Base-by-base conservation (phyloP, 2,113 vertebrate species). In the Camelus bactrianus region DNA sequence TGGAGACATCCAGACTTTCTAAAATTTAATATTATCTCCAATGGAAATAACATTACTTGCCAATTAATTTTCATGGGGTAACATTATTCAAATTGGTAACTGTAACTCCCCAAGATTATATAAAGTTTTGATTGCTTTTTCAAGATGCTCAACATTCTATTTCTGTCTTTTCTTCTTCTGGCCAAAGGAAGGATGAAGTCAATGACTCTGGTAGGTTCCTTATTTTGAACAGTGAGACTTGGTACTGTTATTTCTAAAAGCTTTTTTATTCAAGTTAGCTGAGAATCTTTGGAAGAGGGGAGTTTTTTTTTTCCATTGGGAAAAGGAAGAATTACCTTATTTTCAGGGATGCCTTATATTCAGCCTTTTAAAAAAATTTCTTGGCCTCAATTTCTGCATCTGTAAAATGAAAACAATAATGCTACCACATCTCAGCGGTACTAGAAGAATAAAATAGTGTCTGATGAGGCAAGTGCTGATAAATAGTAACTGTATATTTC, bases 151-250 rank as follows among this genome's bases (percentile, higher is more conserved):
- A 26, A 86, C 84, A 91, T 38, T 83, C 2, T 48, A 60, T 93
- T 83, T 92, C 52, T 80, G 10, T 91, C 69, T 95, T 56, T n/a
- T 93, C 28, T 89, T 85, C 38, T 92, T 81, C 80, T 85, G 42
- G 46, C 50, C 69, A 95, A 89, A 94, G 60, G 56, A 93, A 97
- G 93, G 81, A 84, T 77, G 72, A 92, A 79, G 90, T 62, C 52
- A 84, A 0, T 67, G n/a, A 76, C 73, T 42, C 62, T 93, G 13
- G 12, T 93, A 50, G 50, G 56, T n/a, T 69, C n/a, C 70, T 90
- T 88, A 8, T 91, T 91, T 80, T 60, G 50, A 91, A 88, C 4
- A 67, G 42, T 69, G 17, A 92, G 83, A 60, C 89, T 89, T 81
- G 89, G 28, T 65, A 42, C 46, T 50, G 3, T 89, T 50, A 11